Percentiles rank a stretch among this genome's conserved stretches.
phyloP scores from a whole-genome alignment of 1,140 invertebrate species.

The Drosophila sulfurigaster region DNA sequence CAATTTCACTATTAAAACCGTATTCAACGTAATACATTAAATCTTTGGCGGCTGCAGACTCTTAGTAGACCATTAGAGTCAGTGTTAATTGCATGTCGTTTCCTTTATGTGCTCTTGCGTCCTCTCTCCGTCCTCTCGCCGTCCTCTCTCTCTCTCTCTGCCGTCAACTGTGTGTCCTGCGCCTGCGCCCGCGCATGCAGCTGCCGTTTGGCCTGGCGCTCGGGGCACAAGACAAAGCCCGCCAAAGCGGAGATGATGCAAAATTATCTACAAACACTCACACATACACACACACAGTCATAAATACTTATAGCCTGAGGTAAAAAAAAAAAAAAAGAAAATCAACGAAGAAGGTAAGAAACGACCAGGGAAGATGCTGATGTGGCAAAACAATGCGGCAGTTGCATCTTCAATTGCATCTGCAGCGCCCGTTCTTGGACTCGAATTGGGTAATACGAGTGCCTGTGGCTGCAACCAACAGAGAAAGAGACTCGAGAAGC shows the following conservation, averaged over 20 bases:
- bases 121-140: conserved; percentile 1
- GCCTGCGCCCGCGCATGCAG: conserved; percentile 44
- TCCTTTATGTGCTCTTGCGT: conserved; percentile 1
- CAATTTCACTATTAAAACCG: background rate
- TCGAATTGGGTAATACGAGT: conserved; percentile 44
- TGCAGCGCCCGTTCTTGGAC: conserved; percentile 22
- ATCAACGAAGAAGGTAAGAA: conserved; percentile 12
- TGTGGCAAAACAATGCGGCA: conserved; percentile 48
- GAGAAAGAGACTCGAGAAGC: conserved; percentile 16
- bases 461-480: conserved; percentile 1
- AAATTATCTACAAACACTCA: conserved; percentile 56
- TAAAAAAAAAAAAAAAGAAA: conserved; percentile 72
- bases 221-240: conserved; percentile 55
- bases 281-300: conserved; percentile 28
- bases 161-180: background rate
- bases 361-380: background rate
- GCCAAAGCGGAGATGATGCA: conserved; percentile 73
- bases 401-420: conserved; percentile 42
- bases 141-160: background rate
- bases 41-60: conserved; percentile 12
- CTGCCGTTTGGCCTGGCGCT: conserved; percentile 55
- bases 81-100: conserved; percentile 54
- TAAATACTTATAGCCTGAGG: conserved; percentile 29
- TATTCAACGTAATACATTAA: conserved; percentile 1
- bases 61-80: conserved; percentile 29